Conservation (phyloP, 2,888 invertebrate species). For the Erebia palarica region DNA sequence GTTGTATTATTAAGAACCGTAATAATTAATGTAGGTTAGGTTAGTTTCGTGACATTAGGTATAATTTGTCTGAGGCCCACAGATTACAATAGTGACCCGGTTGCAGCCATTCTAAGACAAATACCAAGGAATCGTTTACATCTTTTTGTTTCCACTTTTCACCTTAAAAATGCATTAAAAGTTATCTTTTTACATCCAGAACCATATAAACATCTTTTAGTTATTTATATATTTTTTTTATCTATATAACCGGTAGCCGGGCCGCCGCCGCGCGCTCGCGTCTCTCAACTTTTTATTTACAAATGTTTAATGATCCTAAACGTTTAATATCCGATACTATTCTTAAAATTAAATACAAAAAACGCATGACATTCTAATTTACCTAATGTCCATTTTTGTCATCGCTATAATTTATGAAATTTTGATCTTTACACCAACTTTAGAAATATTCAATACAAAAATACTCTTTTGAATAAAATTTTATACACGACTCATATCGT, state of each 20-base stretch:
- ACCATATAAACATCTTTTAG: constrained; percentile 83
- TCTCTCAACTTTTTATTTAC: constrained; percentile 82
- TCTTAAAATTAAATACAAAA: constrained; percentile 84
- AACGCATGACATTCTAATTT: constrained; percentile 81
- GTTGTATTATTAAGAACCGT: constrained; percentile 79
- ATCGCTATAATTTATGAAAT: constrained; percentile 83
- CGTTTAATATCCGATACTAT: constrained; percentile 84
- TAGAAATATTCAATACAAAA: constrained; percentile 84
- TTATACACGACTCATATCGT: constrained; percentile 79
- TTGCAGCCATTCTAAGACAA: constrained; percentile 77
- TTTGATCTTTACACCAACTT: constrained; percentile 84
- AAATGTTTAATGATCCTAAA: constrained; percentile 88
- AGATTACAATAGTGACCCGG: constrained; percentile 80
- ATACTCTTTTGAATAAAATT: constrained; percentile 83
- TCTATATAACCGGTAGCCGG: constrained; percentile 73
- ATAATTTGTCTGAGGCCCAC: constrained; percentile 76
- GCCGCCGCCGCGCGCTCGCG: constrained; percentile 59
- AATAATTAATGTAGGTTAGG: constrained; percentile 80
- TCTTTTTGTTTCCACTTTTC: constrained; percentile 62
- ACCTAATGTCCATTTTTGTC: constrained; percentile 78
- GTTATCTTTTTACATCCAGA: constrained; percentile 82
- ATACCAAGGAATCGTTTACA: constrained; percentile 77
- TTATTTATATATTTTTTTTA: constrained; percentile 81
- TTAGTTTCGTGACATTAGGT: constrained; percentile 67
- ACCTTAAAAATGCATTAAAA: constrained; percentile 74